Base-by-base conservation (phyloP, 2,797 vertebrate genomes). In the Melanotaenia trifasciata region DNA sequence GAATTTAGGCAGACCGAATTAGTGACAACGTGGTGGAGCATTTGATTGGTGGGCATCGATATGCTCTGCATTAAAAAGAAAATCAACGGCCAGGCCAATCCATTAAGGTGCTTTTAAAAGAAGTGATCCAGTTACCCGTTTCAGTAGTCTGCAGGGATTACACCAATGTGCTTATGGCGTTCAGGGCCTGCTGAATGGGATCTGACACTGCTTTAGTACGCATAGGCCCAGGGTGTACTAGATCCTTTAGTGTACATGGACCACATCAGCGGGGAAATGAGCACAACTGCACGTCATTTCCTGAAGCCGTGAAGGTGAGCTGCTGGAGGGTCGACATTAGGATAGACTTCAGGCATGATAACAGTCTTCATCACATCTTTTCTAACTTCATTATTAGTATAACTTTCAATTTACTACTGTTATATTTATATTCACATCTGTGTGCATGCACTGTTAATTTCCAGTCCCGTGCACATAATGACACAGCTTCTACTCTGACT, bases 61-160 rank as follows among this genome's bases (percentile, higher is more conserved):
- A 90, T 92, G 84, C 84, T 85, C 75, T 38, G 81, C 89, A 90
- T 90, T 90, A 81, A 91, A 92, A 89, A 85, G 89, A 93, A 93
- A 93, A 93, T 90, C 88, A 87, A 89, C 87, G 83, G 80, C 84
- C 88, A 76, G 91, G 92, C 93, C 94, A 95, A 94, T 95, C 93
- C 94, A 94, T 94, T 94, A 94, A 94, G 94, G 92, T 95, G 94
- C 94, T 95, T 95, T 94, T 94, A 94, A 94, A 95, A 94, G 93
- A 94, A 95, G 92, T 95, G 94, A 95, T 95, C 94, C 93, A 94
- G 95, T 94, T 95, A 95, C 93, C 92, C 84, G 89, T 94, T 94
- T 94, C 93, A 91, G 93, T 93, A 93, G 91, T 94, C 92, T 92
- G 89, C 81, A 86, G 92, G 94, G 94, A 95, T 95, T 95, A 95